Evolutionary conservation across 2,888 invertebrate genomes (phyloP).

Genomic region (Scrobipalpa costella): DNA sequence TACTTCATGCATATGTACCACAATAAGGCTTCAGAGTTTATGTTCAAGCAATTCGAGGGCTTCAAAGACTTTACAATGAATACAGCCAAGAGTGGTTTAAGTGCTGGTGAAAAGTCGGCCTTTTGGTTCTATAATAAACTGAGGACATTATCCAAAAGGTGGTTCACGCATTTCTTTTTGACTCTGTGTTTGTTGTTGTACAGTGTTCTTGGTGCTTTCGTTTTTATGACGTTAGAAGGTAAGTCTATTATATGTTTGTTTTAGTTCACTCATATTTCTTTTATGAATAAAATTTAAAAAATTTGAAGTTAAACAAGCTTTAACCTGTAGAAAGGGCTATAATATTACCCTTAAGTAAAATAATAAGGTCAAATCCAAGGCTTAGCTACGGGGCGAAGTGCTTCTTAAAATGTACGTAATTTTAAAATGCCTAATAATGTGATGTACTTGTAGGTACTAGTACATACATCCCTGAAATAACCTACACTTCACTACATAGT

Average conservation of each 20-base stretch:
- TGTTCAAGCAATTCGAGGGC: conserved; percentile 90
- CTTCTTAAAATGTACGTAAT: too few relatives aligned
- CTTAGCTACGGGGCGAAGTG: too few relatives aligned
- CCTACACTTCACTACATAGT: too few relatives aligned
- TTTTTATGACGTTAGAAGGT: conserved; percentile 92
- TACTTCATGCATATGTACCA: conserved; percentile 79
- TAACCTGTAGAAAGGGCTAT: too few relatives aligned
- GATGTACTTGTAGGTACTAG: too few relatives aligned
- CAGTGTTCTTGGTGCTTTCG: conserved; percentile 89
- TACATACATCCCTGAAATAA: too few relatives aligned
- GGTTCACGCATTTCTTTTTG: conserved; percentile 95
- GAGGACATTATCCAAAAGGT: conserved; percentile 87
- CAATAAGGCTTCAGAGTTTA: conserved; percentile 87
- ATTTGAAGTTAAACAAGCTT: too few relatives aligned
- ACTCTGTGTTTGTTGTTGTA: conserved; percentile 88
- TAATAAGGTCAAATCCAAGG: too few relatives aligned
- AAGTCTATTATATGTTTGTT: conserved; percentile 45
- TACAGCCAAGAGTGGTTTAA: conserved; percentile 88
- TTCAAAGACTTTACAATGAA: conserved; percentile 88
- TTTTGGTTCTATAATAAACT: conserved; percentile 90
- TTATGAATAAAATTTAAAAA: neutral
- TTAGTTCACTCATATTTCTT: neutral
- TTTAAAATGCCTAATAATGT: too few relatives aligned
- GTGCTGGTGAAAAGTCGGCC: conserved; percentile 91
- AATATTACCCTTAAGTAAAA: too few relatives aligned